Conservation (phyloP, 2,797 vertebrate species). For the Cossypha heuglini region DNA sequence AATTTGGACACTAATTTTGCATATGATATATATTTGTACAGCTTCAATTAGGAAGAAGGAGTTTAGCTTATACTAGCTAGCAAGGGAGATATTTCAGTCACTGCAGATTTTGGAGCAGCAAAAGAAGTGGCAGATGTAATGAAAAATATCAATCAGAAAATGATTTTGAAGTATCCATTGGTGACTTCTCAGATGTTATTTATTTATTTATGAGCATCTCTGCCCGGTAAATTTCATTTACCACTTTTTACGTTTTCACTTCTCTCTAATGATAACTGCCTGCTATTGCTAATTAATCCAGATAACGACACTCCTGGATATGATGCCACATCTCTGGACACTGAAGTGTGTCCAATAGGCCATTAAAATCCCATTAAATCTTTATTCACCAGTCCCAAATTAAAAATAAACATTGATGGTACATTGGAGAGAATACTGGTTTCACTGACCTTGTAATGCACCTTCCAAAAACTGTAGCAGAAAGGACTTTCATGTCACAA, state of each 20-base stretch:
- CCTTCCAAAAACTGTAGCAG: conserved; percentile 17
- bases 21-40: neutral
- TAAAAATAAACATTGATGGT: conserved; percentile 71
- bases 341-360: conserved; percentile 76
- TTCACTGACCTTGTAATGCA: conserved; percentile 70
- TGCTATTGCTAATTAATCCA: conserved; percentile 77
- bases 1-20: neutral
- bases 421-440: conserved; percentile 67
- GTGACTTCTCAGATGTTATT: conserved; percentile 15
- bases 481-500: neutral
- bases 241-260: conserved; percentile 59
- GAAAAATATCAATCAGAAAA: neutral
- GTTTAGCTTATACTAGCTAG: neutral
- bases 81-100: neutral
- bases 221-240: conserved; percentile 60
- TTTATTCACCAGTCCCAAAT: conserved; percentile 75
- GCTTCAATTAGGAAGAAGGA: neutral
- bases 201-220: conserved; percentile 18
- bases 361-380: conserved; percentile 79
- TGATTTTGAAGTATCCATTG: neutral
- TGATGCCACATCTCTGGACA: conserved; percentile 73
- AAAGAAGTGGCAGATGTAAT: neutral
- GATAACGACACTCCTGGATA: conserved; percentile 74
- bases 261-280: conserved; percentile 66
- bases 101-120: neutral